phyloP scores from a whole-genome alignment of 2,113 vertebrate genomes.

The Entelurus aequoreus region DNA sequence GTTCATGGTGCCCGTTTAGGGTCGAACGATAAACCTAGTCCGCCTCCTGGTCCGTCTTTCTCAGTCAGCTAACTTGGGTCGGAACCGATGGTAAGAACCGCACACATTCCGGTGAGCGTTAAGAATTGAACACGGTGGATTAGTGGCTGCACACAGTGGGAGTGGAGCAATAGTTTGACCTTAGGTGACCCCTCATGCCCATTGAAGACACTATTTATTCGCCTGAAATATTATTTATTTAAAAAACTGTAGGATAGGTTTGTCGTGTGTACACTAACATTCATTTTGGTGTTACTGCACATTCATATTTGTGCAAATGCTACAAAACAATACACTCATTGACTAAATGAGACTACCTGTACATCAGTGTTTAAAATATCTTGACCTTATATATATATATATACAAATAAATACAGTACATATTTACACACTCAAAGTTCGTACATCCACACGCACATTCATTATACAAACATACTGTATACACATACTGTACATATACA shows the following conservation, averaged over 20 bases:
- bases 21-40: background rate
- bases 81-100: conserved; percentile 19
- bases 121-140: conserved; percentile 45
- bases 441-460: too few species aligned
- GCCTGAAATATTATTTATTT: background rate
- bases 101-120: conserved; percentile 42
- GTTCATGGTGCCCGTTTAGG: conserved; percentile 46
- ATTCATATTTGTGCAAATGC: too few species aligned
- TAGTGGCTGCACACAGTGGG: conserved; percentile 31
- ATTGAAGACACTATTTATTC: background rate
- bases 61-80: background rate
- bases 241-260: background rate
- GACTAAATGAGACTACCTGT: too few species aligned
- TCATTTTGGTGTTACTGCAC: too few species aligned
- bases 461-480: too few species aligned
- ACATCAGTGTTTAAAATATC: background rate
- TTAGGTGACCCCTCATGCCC: conserved; percentile 7
- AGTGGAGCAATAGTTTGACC: conserved; percentile 10
- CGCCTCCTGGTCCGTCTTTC: conserved; percentile 7
- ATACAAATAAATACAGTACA: too few species aligned
- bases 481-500: too few species aligned
- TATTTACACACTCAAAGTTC: too few species aligned
- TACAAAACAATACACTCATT: too few species aligned
- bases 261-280: too few species aligned
- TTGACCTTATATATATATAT: too few species aligned